Evolutionary conservation across 1,140 invertebrate species (phyloP), one percentile per base, ranked within the genome.

Genomic region (Plectus sambesii): DNA sequence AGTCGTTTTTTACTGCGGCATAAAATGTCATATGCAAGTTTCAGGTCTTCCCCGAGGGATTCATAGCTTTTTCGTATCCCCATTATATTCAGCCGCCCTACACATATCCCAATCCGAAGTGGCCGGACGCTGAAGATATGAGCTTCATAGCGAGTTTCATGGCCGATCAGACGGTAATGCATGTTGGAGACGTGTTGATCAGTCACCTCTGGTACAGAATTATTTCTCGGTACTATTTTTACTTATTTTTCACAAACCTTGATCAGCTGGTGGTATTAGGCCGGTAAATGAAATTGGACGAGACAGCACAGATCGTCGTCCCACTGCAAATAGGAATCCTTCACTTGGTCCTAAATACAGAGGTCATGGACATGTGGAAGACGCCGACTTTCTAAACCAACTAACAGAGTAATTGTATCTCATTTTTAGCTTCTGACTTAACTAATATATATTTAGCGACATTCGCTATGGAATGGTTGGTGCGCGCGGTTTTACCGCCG

Each of bases 71-170:
- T 66, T 48, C 60, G 23, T 41, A 60, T 56, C 59, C 59, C 5
- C 49, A 55, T 42, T 59, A 70, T 62, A 85, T 86, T 0, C 86
- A 87, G 9, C 79, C 82, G 46, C 62, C 72, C n/a, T 82, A 84
- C 54, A 82, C 81, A 48, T 90, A 92, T 64, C 87, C 87, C 0
- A 75, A 82, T 0, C 79, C 79, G 52, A 84, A 87, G 47, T 89
- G 85, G 82, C 84, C 86, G 0, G 74, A 73, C 47, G 76, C 81
- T 51, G 84, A 84, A 58, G 87, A 93, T 72, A 87, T 87, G 0
- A 81, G 84, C 2, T 87, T 93, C 63, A 90, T 93, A 53, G 87
- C 86, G 1, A 85, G 88, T 42, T 90, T 87, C 71, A 87, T 84
- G 71, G 85, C 83, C 60, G 85, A 83, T 66, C 52, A 56, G 19